A percentile compares a stretch with the other conserved stretches of the same genome.
Evolutionary conservation across 2,113 vertebrate genomes (phyloP).

Genomic region (Alethe castanea): DNA sequence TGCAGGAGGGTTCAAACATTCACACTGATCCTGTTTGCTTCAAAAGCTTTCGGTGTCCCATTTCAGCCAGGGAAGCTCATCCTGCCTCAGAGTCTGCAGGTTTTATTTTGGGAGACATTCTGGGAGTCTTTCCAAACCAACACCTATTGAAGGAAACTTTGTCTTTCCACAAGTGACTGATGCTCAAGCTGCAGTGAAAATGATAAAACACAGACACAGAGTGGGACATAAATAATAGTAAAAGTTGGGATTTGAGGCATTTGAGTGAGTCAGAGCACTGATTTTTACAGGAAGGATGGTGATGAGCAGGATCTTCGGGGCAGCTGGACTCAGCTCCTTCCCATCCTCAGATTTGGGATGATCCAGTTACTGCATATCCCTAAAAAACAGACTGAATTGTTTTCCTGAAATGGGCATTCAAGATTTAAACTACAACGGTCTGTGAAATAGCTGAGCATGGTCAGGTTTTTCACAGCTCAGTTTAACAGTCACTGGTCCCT

Average conservation of each 20-base stretch:
- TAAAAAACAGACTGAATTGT: not conserved
- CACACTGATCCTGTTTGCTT: not conserved
- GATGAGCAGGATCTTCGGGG: not conserved
- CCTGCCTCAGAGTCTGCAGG: not conserved
- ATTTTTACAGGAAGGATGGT: not conserved
- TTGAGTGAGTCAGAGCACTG: not conserved
- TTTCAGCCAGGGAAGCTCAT: not conserved
- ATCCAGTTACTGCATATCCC: accelerated
- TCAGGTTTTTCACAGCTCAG: too few species aligned
- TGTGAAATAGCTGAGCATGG: too few species aligned
- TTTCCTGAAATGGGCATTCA: too few species aligned
- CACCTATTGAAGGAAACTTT: not conserved
- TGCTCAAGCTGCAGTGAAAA: not conserved
- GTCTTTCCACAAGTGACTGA: not conserved
- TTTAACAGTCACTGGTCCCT: too few species aligned
- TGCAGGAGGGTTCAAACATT: not conserved
- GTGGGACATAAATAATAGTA: not conserved
- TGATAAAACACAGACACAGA: not conserved
- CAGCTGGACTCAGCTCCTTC: accelerated
- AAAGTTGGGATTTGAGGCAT: not conserved
- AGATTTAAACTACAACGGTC: too few species aligned
- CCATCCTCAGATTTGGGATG: not conserved
- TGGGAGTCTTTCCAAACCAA: not conserved
- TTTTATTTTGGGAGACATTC: not conserved
- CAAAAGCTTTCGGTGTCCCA: not conserved